Percentiles rank a stretch among this genome's conserved stretches.
Evolutionary conservation across 2,797 vertebrate species (phyloP).

Genomic region (Sebastes taczanowskii): DNA sequence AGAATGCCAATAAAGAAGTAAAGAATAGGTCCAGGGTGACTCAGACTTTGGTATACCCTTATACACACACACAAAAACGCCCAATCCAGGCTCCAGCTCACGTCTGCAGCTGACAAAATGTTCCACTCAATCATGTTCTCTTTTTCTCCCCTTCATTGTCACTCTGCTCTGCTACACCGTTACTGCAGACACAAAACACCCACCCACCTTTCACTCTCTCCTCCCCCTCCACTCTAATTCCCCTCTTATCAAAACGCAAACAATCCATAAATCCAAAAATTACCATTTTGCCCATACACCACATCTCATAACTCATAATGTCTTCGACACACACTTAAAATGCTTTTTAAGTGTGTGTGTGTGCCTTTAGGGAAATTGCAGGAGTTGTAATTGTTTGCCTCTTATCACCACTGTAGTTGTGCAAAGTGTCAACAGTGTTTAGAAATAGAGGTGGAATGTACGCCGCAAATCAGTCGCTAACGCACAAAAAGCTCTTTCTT

Average conservation of each 20-base stretch:
- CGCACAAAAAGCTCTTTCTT: conserved; percentile 32
- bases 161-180: conserved; percentile 38
- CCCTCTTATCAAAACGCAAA: conserved; percentile 43
- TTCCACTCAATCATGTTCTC: conserved; percentile 71
- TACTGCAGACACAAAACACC: conserved; percentile 28
- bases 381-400: conserved; percentile 59
- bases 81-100: conserved; percentile 45
- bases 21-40: conserved; percentile 56
- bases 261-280: conserved; percentile 49
- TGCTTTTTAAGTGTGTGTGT: conserved; percentile 4
- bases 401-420: conserved; percentile 38
- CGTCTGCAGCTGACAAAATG: conserved; percentile 60
- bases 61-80: conserved; percentile 15
- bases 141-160: conserved; percentile 61
- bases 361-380: conserved; percentile 7
- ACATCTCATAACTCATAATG: conserved; percentile 25
- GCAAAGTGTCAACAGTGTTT: conserved; percentile 54
- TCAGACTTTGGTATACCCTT: conserved; percentile 32
- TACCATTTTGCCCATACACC: conserved; percentile 7
- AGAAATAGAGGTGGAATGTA: conserved; percentile 28
- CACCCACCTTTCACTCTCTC: neutral
- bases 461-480: conserved; percentile 34
- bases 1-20: conserved; percentile 56
- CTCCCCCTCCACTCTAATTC: conserved; percentile 16
- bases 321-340: conserved; percentile 5